Evolutionary conservation across 2,888 invertebrate genomes (phyloP), one percentile per base, ranked within the genome.

Genomic region (Lomographa bimaculata): DNA sequence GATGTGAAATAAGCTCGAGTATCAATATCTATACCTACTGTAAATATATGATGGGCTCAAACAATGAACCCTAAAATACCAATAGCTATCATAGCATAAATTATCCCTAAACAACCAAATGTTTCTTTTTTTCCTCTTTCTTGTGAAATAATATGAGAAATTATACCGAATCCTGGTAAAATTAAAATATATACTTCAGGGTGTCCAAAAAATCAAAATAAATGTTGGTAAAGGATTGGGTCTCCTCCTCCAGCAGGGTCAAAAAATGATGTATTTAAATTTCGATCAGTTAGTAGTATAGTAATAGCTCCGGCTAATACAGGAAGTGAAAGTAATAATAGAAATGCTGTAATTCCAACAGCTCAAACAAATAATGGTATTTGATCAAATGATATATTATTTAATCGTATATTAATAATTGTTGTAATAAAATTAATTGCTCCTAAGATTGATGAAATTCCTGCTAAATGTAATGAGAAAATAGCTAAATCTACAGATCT

Each of bases 181-280:
- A 95, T 95, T 89, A 95, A 82, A 94, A 95, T 95, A 83, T 96
- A 96, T 48, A 96, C 95, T 92, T 96, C 95, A 5, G 95, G 95
- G 37, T 96, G 95, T 0, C 95, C 95, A 91, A 96, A 96, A 87
- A 96, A 96, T 92, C 95, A 96, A 86, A 96, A 95, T 91, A 95
- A 83, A 76, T 96, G 95, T 91, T 95, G 94, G 35, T 94, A 95
- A 57, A 96, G 58, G 82, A 96, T 92, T 1, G 95, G 95, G 37
- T 96, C 95, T 34, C 95, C 96, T 12, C 95, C 95, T 45, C 94
- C 95, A 0, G 91, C 90, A 0, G 94, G 94, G 17, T 95, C 94
- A 91, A 95, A 96, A 79, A 96, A 96, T 0, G 93, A 92, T 0
- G 94, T 94, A 90, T 94, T 94, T 75, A 95, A 73, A 82, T 96